Evolutionary conservation across 2,888 invertebrate genomes (phyloP), one percentile per base, ranked within the genome.

Genomic region (Pterobdella sp.): DNA sequence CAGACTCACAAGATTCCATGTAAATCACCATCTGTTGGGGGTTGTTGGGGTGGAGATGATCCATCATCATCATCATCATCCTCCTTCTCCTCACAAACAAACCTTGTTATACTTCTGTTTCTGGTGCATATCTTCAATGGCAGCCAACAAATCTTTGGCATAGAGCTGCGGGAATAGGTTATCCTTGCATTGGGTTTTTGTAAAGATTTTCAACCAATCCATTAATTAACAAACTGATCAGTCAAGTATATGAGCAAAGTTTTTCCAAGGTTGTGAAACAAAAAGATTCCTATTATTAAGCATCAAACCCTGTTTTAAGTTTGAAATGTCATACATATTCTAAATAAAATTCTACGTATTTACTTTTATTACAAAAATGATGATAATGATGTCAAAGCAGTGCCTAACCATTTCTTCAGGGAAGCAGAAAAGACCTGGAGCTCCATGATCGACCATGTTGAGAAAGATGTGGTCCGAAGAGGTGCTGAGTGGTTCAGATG

Each of bases 391-490:
- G 67, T 32, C 10, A 10, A 32, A 68, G 26, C 29, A 66, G 67
- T 34, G n/a, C n/a, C n/a, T n/a, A n/a, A n/a, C n/a, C n/a, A n/a
- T n/a, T n/a, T n/a, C n/a, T n/a, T 78, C 74, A 1, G 87, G 87
- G 80, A 87, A 88, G 1, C 84, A 85, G 49, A 88, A 80, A 37
- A 88, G 77, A 10, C 87, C 87, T 18, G 86, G 85, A 26, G 85
- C 87, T 66, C 88, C 88, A 79, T 88, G 88, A 79, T 88, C 88
- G 42, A 86, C 86, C 83, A 88, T 88, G 81, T 87, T 87, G 66
- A 88, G 84, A 81, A 88, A 88, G 29, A 88, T 81, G 77, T 86
- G 84, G 79, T 88, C 88, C 76, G 87, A 82, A 7, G 86, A 84
- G 31, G 86, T 87, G 81, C 87, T 71, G 70, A 26, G 18, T 22